phyloP scores from a whole-genome alignment of 2,113 vertebrate species.

The Dolichotis patagonum region DNA sequence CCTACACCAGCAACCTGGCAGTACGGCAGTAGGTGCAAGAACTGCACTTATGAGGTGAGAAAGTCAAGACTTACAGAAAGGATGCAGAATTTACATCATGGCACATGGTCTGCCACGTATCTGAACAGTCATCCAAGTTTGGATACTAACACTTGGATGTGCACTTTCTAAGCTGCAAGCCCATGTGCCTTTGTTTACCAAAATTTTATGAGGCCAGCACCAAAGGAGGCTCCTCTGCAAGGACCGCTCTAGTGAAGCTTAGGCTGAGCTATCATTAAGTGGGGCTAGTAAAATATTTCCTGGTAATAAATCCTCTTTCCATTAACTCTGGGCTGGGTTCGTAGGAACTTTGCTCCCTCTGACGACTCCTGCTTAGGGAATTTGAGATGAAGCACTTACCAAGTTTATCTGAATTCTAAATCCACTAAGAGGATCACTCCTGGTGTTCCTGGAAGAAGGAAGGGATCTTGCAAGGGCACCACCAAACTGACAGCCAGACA shows the following conservation, averaged over 20 bases:
- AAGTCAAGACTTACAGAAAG: not conserved
- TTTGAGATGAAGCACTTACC: not conserved
- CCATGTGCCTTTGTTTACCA: not conserved
- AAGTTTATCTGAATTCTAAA: not conserved
- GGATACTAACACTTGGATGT: not conserved
- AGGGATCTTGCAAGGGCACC: not conserved
- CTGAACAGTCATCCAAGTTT: not conserved
- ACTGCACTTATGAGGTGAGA: not conserved
- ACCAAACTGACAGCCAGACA: not conserved
- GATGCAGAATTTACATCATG: not conserved
- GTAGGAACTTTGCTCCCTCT: not conserved
- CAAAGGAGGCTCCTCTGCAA: not conserved
- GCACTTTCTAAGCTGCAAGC: not conserved
- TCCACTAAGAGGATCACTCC: not conserved
- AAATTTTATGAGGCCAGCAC: not conserved
- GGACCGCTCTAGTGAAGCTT: not conserved
- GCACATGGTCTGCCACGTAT: no score
- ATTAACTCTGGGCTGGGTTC: not conserved
- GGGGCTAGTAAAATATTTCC: not conserved
- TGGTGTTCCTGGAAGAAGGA: not conserved
- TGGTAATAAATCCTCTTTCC: not conserved
- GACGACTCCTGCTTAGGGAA: not conserved
- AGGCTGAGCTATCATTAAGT: not conserved
- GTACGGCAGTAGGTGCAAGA: no score
- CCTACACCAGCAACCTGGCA: fast-evolving